Evolutionary conservation across 2,113 vertebrate species (phyloP).

Genomic region (Tonatia bakeri): DNA sequence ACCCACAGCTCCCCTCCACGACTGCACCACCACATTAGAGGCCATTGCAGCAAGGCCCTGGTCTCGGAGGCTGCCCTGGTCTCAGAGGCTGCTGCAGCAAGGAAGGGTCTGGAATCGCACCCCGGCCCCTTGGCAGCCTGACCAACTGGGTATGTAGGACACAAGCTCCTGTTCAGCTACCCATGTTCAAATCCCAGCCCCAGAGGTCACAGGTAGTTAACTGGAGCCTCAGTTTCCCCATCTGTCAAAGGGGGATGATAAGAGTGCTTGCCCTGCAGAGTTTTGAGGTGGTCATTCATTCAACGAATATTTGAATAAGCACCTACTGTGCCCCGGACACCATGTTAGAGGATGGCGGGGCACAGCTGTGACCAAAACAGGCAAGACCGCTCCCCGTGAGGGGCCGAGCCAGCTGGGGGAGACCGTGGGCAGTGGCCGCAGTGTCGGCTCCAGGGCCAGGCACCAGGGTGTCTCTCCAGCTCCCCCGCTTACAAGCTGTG

Average conservation of each 20-base stretch:
- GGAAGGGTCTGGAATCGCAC: accelerated
- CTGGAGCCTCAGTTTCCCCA: background rate
- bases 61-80: background rate
- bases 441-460: background rate
- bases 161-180: background rate
- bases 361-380: background rate
- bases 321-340: accelerated
- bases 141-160: background rate
- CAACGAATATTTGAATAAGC: background rate
- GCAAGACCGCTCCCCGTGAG: background rate
- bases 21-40: accelerated
- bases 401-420: background rate
- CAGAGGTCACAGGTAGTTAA: background rate
- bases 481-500: background rate
- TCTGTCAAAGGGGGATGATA: background rate
- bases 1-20: accelerated
- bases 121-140: background rate
- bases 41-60: background rate
- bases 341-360: background rate
- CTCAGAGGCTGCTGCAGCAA: too few relatives aligned
- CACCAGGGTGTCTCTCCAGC: background rate
- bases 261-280: accelerated
- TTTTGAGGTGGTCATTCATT: background rate
- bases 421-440: accelerated
- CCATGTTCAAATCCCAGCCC: background rate